A percentile compares a stretch with the other conserved stretches of the same genome.
Evolutionary conservation across 2,113 vertebrate species (phyloP).

Genomic region (Hipposideros armiger): DNA sequence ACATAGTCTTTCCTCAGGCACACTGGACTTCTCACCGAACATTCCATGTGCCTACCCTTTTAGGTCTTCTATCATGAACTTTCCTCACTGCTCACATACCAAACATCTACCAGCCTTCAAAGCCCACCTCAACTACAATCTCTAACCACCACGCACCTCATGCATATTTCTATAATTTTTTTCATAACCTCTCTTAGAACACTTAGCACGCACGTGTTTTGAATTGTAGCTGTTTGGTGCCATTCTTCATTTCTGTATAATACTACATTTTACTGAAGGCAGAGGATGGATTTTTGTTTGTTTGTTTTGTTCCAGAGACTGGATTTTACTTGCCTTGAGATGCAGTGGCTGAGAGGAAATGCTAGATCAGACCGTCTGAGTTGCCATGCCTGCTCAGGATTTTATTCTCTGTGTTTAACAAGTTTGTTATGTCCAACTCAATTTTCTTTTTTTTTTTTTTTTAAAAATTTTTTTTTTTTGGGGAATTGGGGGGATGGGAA

Average conservation of each 20-base stretch:
- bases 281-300: background rate
- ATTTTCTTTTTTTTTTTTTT: too few relatives aligned
- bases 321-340: constrained; percentile 7
- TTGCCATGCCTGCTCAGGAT: background rate
- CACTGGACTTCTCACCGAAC: background rate
- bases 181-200: background rate
- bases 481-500: too few relatives aligned
- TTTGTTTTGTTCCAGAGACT: background rate
- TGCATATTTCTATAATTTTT: background rate
- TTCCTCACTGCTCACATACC: background rate
- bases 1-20: background rate
- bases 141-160: background rate
- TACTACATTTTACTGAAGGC: constrained; percentile 17
- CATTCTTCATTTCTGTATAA: constrained; percentile 41
- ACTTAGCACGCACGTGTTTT: background rate
- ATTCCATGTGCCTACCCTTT: background rate
- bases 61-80: background rate
- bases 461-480: too few relatives aligned
- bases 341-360: background rate
- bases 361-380: background rate
- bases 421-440: background rate
- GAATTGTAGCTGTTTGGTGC: background rate
- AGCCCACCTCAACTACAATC: background rate
- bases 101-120: background rate
- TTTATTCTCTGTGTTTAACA: constrained; percentile 30